Conservation (phyloP, 2,113 vertebrate species). For the Aepyceros melampus region DNA sequence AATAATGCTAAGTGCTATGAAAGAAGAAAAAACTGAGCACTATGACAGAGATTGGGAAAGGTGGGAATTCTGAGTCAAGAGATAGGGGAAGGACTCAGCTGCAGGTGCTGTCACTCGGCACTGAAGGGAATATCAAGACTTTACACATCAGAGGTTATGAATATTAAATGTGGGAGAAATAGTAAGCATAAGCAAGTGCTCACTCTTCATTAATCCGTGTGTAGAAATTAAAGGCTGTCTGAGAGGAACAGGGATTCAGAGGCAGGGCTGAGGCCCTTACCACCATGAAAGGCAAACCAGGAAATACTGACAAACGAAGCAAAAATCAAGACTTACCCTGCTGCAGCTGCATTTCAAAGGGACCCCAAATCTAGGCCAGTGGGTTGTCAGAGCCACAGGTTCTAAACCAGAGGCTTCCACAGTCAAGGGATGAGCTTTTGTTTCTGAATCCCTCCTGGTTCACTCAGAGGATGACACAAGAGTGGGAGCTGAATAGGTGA, state of each 20-base stretch:
- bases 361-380: fast-evolving
- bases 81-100: neutral
- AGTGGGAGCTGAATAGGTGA: neutral
- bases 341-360: neutral
- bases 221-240: neutral
- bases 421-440: neutral
- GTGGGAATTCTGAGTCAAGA: neutral
- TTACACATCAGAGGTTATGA: neutral
- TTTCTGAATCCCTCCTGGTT: neutral
- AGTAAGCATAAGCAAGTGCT: neutral
- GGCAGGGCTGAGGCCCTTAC: neutral
- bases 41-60: neutral
- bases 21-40: neutral
- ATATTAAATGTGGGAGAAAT: fast-evolving
- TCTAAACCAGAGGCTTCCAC: neutral
- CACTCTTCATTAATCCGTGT: neutral
- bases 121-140: neutral
- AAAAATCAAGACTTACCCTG: neutral
- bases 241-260: neutral
- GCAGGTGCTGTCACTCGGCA: neutral
- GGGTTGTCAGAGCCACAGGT: neutral
- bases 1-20: neutral
- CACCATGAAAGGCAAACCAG: neutral
- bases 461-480: neutral
- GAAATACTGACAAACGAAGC: neutral